phyloP scores from a whole-genome alignment of 2,888 invertebrate species.

The Keiferia lycopersicella region DNA sequence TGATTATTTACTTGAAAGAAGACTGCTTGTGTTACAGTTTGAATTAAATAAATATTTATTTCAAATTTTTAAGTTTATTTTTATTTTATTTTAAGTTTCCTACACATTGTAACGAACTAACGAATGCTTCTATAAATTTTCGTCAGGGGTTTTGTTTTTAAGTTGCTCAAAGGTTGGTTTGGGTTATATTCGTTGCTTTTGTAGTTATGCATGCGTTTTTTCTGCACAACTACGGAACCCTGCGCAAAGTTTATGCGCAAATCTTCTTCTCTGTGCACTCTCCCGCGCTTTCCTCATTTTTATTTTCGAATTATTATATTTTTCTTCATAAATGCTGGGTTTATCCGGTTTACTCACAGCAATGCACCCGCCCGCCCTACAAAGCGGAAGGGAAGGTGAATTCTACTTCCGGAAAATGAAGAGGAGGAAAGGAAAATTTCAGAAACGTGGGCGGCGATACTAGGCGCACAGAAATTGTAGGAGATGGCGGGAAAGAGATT shows the following conservation, averaged over 20 bases:
- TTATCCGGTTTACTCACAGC: too few species aligned
- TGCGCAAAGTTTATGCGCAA: too few species aligned
- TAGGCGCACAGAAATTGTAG: slow-evolving; percentile 52
- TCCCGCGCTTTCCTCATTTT: too few species aligned
- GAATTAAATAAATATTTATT: background rate
- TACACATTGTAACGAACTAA: too few species aligned
- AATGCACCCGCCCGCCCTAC: slow-evolving; percentile 69
- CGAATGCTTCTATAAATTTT: too few species aligned
- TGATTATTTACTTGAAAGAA: too few species aligned
- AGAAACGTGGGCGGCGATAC: slow-evolving; percentile 76
- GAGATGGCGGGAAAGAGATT: slow-evolving; percentile 34
- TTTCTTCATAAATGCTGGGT: too few species aligned
- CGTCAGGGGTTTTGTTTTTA: too few species aligned
- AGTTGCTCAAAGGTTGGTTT: too few species aligned
- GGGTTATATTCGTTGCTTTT: too few species aligned
- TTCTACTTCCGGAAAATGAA: slow-evolving; percentile 60
- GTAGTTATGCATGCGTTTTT: too few species aligned
- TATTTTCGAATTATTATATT: slow-evolving; percentile 19
- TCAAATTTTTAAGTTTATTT: background rate
- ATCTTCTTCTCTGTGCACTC: too few species aligned
- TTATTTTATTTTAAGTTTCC: background rate
- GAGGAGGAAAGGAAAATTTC: slow-evolving; percentile 76
- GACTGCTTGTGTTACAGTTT: background rate
- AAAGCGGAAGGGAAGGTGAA: slow-evolving; percentile 59
- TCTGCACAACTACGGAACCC: background rate